phyloP scores from a whole-genome alignment of 37 sponge, comb jelly and placozoan species.

The Lycopodina hypogea region DNA sequence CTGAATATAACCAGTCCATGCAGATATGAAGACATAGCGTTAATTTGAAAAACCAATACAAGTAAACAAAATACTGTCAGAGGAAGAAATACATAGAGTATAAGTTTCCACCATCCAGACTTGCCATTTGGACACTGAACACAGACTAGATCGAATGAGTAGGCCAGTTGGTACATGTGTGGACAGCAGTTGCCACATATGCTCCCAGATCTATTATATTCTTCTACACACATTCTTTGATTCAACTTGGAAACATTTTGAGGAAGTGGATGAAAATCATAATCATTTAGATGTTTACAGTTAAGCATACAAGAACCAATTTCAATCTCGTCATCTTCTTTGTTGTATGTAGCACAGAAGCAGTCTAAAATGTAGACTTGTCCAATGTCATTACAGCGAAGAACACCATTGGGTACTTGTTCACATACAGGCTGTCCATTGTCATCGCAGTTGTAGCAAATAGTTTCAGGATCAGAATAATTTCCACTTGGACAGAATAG shows the following conservation, averaged over 20 bases:
- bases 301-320: neutral
- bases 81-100: neutral
- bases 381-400: too few relatives aligned
- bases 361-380: neutral
- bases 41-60: neutral
- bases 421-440: too few relatives aligned
- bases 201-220: neutral
- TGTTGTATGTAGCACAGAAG: neutral
- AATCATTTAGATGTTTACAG: neutral
- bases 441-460: too few relatives aligned
- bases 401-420: too few relatives aligned
- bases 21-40: neutral
- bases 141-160: neutral
- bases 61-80: neutral
- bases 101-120: neutral
- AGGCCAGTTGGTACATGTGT: neutral
- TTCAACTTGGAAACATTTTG: neutral
- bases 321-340: neutral
- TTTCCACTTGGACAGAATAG: too few relatives aligned
- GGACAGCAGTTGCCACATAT: neutral
- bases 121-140: neutral
- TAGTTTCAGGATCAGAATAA: too few relatives aligned
- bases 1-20: neutral
- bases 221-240: neutral
- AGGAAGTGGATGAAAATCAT: neutral